Conservation (phyloP, 2,113 vertebrate species). For the Megaceryle maxima region DNA sequence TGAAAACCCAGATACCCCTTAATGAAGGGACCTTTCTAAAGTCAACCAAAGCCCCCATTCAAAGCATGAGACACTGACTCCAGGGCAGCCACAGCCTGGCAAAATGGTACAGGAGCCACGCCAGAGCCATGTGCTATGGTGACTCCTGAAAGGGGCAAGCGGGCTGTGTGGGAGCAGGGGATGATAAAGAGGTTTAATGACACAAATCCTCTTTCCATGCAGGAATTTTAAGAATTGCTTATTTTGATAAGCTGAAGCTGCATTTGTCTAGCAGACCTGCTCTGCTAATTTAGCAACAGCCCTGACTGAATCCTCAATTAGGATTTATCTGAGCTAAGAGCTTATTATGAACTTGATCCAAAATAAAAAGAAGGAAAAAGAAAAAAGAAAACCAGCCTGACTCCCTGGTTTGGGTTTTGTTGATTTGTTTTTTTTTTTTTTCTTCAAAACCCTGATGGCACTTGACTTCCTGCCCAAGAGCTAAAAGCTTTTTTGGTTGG, state of each 20-base stretch:
- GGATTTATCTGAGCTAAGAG: constrained; percentile 46
- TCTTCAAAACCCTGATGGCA: neutral
- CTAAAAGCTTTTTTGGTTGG: constrained; percentile 63
- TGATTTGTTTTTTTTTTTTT: neutral
- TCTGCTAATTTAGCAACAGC: constrained; percentile 41
- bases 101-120: neutral
- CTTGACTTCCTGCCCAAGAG: constrained; percentile 45
- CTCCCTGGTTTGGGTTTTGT: neutral
- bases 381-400: neutral
- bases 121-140: neutral
- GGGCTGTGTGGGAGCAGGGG: fast-evolving
- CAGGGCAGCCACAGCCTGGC: neutral
- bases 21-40: neutral
- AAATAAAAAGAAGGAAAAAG: neutral
- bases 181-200: neutral
- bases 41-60: neutral
- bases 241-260: neutral
- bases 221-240: neutral
- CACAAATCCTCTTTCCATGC: neutral
- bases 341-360: constrained; percentile 3
- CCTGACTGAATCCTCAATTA: constrained; percentile 38
- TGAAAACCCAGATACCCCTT: neutral
- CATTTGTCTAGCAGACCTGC: constrained; percentile 26
- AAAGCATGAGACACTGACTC: fast-evolving
- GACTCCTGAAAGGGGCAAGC: neutral